Conservation (phyloP, 2,888 invertebrate species). For the Napeogenes inachia region DNA sequence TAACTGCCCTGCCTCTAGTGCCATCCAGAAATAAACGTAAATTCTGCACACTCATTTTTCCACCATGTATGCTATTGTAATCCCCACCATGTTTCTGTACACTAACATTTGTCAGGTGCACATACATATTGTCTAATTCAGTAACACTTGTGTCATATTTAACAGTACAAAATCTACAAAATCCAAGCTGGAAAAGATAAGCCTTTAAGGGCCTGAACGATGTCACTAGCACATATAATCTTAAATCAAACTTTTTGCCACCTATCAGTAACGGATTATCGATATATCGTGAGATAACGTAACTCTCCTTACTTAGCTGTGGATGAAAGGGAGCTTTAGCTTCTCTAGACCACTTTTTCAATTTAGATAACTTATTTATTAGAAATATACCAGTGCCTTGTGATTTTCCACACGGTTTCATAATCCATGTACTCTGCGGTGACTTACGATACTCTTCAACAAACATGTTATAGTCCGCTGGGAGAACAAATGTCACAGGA, state of each 20-base stretch:
- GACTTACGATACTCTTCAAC: constrained; percentile 91
- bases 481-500: constrained; percentile 95
- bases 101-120: constrained; percentile 97
- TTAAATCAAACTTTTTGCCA: constrained; percentile 97
- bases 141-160: constrained; percentile 94
- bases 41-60: constrained; percentile 96
- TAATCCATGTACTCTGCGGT: constrained; percentile 85
- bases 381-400: constrained; percentile 96
- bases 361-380: constrained; percentile 95
- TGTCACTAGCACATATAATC: constrained; percentile 94
- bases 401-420: constrained; percentile 97
- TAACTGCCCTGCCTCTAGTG: constrained; percentile 91
- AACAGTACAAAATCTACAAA: constrained; percentile 97
- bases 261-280: constrained; percentile 96
- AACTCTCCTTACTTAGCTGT: constrained; percentile 89
- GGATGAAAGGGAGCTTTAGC: constrained; percentile 81
- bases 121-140: constrained; percentile 94
- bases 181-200: constrained; percentile 94
- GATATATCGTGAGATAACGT: constrained; percentile 98
- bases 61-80: constrained; percentile 96
- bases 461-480: constrained; percentile 98
- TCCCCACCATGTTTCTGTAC: constrained; percentile 98
- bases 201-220: constrained; percentile 96
- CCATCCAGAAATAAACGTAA: constrained; percentile 93
- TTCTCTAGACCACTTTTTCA: constrained; percentile 93